Base-by-base conservation (phyloP, 2,797 vertebrate genomes). In the Catamblyrhynchus diadema region DNA sequence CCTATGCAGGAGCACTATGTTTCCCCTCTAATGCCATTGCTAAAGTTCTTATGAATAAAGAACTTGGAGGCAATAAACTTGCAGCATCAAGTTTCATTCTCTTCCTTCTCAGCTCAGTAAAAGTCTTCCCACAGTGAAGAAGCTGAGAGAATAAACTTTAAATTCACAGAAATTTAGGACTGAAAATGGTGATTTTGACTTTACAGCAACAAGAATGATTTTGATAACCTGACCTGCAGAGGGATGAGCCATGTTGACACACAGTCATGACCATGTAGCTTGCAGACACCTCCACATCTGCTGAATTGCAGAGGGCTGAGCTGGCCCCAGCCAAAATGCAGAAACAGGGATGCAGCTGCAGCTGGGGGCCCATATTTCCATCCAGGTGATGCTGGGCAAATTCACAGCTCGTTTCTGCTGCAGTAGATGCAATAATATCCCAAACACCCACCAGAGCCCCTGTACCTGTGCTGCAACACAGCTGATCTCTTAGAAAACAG, bases 221-320 rank as follows among this genome's bases (percentile, higher is more conserved):
- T 61, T 7, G 42, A 25, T 50, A 22, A 30, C 32, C 20, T 60
- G 24, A 64, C 37, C 22, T 37, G 25, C 30, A 65, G 47, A 44
- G 25, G 35, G 23, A 33, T 86, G 32, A 54, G 16, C 42, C n/a
- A 2, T 4, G 41, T 2, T 44, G 54, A 25, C 39, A 42, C 8
- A 30, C 24, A 27, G 41, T 27, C 9, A 16, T 3, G 25, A 32
- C 56, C 15, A 7, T 6, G n/a, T 0, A 9, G 30, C 12, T 3
- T 51, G n/a, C 42, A 72, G 54, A 28, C 20, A 15, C 8, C 6
- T 28, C 7, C 0, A 5, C 1, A 1, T 15, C 39, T 72, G 35
- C 65, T 86, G 66, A 61, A 41, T 6, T 81, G 54, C n/a, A 84
- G 67, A 79, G 32, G 41, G 28, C 42, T 77, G 60, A 66, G 35